phyloP scores from a whole-genome alignment of 2,113 vertebrate species.

The Cyphomyrus plagiostoma region DNA sequence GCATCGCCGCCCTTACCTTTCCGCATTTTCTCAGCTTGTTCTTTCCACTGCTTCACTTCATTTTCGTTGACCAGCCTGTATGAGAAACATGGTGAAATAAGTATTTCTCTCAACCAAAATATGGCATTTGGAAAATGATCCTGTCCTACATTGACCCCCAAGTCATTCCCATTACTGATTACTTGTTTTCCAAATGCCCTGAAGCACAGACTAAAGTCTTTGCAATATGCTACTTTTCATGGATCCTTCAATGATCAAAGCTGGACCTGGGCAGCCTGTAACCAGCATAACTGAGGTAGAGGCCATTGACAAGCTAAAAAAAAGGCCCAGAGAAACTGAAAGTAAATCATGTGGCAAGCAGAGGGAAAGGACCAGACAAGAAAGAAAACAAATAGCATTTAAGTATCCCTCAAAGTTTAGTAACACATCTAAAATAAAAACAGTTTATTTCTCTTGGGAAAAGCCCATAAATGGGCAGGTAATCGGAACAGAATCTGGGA shows the following conservation, averaged over 20 bases:
- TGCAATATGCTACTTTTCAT: not conserved
- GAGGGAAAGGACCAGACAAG: not conserved
- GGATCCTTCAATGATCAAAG: not conserved
- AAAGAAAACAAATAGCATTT: not conserved
- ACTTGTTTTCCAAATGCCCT: not conserved
- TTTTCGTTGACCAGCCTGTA: constrained; percentile 97
- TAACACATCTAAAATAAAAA: not conserved
- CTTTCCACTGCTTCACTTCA: constrained; percentile 99
- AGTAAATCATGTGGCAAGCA: not conserved
- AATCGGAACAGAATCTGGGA: not conserved
- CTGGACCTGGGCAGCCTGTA: not conserved
- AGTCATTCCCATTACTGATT: not conserved
- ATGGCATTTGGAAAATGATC: not conserved
- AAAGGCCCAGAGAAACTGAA: not conserved
- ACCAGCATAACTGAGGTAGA: not conserved
- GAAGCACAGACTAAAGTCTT: not conserved
- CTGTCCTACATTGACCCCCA: not conserved
- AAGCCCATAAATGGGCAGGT: not conserved
- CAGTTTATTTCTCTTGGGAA: not conserved
- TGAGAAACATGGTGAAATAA: constrained; percentile 12
- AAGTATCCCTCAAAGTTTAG: not conserved
- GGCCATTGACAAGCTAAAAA: not conserved
- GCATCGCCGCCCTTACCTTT: constrained; percentile 66
- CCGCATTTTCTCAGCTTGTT: constrained; percentile 98
- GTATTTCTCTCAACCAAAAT: not conserved